phyloP scores from a whole-genome alignment of 1,140 invertebrate genomes.

The Halictus rubicundus region DNA sequence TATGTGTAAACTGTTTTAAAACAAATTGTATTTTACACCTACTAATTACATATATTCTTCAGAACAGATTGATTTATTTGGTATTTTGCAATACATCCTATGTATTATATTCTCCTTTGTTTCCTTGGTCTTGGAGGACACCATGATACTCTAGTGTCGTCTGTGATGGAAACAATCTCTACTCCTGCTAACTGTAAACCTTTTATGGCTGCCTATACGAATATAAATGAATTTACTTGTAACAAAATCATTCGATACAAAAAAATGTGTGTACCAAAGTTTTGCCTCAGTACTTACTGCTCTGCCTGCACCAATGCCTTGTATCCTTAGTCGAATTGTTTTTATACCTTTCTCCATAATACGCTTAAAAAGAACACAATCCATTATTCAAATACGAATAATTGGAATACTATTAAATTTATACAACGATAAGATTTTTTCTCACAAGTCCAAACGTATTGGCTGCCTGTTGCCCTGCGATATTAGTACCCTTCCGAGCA shows the following conservation, averaged over 20 bases:
- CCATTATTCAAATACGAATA: background rate
- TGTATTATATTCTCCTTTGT: constrained; percentile 85
- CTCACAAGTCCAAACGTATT: constrained; percentile 87
- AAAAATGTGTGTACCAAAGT: background rate
- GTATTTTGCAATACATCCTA: background rate
- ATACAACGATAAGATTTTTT: background rate
- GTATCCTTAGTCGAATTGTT: constrained; percentile 87
- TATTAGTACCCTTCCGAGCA: constrained; percentile 96
- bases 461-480: constrained; percentile 96
- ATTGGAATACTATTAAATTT: background rate
- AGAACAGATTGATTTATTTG: background rate
- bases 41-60: constrained; percentile 11
- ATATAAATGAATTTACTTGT: constrained; percentile 7
- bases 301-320: constrained; percentile 92
- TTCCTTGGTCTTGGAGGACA: constrained; percentile 89
- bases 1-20: background rate
- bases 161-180: constrained; percentile 94
- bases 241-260: background rate
- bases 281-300: constrained; percentile 86
- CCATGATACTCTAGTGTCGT: constrained; percentile 91
- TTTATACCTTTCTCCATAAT: constrained; percentile 86
- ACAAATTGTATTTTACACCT: background rate
- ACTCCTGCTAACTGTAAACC: constrained; percentile 94
- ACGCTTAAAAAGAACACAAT: constrained; percentile 82
- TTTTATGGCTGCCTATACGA: constrained; percentile 92